These are phyloP conservation scores for Bothrops jararaca DNA, from an alignment of 2,113 vertebrate genomes.

Conservation along the genomic window DNA sequence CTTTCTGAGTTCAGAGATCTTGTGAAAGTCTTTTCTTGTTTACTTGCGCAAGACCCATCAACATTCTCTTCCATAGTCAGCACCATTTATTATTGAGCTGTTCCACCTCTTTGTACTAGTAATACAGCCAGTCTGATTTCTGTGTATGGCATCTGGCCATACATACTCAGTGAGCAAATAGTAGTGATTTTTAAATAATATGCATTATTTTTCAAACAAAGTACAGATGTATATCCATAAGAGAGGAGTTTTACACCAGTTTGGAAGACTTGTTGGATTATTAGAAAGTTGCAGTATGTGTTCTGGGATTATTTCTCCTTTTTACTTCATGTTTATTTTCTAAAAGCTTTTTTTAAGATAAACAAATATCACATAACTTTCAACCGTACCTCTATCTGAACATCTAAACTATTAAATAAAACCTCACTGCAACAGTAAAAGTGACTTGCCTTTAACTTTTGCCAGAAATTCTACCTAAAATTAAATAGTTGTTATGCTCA, in stretches of 20 bases:
- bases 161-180: not conserved
- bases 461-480: constrained; percentile 33
- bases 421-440: constrained; percentile 28
- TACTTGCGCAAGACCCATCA: not conserved
- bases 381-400: not conserved
- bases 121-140: not conserved
- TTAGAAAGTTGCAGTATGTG: not conserved
- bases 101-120: not conserved
- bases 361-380: not conserved
- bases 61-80: not conserved
- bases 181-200: not conserved
- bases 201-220: not conserved
- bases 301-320: not conserved
- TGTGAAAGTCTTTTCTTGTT: not conserved
- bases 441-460: constrained; percentile 20
- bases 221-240: not conserved
- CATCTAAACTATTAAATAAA: not conserved
- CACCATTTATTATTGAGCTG: not conserved
- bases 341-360: not conserved
- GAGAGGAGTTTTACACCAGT: not conserved
- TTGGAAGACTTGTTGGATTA: not conserved
- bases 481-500: constrained; percentile 38
- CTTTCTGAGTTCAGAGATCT: not conserved
- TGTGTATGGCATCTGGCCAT: not conserved
- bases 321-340: not conserved